Conservation (phyloP, 2,888 invertebrate species). For the Bombylius discolor region DNA sequence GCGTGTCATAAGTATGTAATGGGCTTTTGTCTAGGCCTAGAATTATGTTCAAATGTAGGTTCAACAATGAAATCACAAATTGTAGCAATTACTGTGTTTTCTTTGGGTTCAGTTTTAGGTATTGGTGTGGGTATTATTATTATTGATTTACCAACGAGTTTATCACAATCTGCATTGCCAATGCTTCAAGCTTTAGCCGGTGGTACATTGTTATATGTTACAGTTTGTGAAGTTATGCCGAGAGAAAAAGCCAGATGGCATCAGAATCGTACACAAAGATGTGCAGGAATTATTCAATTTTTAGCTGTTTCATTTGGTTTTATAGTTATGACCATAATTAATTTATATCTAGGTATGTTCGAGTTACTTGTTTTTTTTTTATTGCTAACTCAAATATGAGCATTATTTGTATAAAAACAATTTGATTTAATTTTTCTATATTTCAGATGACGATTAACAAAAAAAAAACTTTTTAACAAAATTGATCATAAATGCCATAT, state of each 20-base stretch:
- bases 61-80: slow-evolving; percentile 37
- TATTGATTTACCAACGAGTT: slow-evolving; percentile 39
- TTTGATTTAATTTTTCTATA: too few species aligned
- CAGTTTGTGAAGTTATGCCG: slow-evolving; percentile 63
- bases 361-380: too few species aligned
- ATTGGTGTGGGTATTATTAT: slow-evolving; percentile 53
- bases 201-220: slow-evolving; percentile 63
- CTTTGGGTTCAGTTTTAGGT: slow-evolving; percentile 53
- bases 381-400: too few species aligned
- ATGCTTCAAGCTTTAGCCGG: slow-evolving; percentile 60
- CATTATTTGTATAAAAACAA: too few species aligned
- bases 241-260: slow-evolving; percentile 65
- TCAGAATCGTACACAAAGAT: slow-evolving; percentile 38
- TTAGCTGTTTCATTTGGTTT: slow-evolving; percentile 48
- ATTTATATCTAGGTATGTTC: slow-evolving; percentile 22
- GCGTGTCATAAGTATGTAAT: slow-evolving; percentile 71
- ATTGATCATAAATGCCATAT: too few species aligned
- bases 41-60: slow-evolving; percentile 45
- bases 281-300: slow-evolving; percentile 52
- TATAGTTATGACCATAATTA: slow-evolving; percentile 47
- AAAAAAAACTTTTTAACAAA: too few species aligned
- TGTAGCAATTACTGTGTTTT: slow-evolving; percentile 48
- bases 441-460: too few species aligned
- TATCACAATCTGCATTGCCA: slow-evolving; percentile 37
- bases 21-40: slow-evolving; percentile 67